Evolutionary conservation across 2,888 invertebrate genomes (phyloP).

Genomic region (Eurytoma californica): DNA sequence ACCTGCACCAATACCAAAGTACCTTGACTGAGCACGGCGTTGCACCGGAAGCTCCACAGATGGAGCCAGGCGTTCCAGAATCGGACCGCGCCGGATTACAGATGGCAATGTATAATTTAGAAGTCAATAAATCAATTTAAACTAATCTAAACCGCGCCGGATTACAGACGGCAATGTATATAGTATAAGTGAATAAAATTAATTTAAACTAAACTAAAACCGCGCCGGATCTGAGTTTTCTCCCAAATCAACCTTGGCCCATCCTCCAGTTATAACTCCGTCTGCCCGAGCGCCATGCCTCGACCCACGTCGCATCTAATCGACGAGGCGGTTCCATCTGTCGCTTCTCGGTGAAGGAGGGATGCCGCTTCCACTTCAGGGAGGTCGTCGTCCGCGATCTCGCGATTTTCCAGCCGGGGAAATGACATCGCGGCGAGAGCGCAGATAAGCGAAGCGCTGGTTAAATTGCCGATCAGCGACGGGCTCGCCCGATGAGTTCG

Average conservation of each 20-base stretch:
- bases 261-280: neutral
- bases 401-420: slow-evolving; percentile 15
- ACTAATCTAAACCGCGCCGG: no score
- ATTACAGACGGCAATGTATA: no score
- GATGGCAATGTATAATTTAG: no score
- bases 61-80: slow-evolving; percentile 40
- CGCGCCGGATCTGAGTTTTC: no score
- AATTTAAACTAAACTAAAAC: no score
- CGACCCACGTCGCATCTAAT: no score
- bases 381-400: no score
- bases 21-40: neutral
- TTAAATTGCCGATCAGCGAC: slow-evolving; percentile 38
- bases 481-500: slow-evolving; percentile 15
- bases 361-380: neutral
- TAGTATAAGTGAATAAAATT: no score
- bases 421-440: slow-evolving; percentile 34
- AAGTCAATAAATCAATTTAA: no score
- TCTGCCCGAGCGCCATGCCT: neutral
- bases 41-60: slow-evolving; percentile 17
- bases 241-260: no score
- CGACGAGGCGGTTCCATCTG: neutral
- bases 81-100: neutral
- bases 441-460: slow-evolving; percentile 34
- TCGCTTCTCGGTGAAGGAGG: neutral
- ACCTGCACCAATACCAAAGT: neutral